Evolutionary conservation across 2,113 vertebrate species (phyloP), one percentile per base, ranked within the genome.

Genomic region (Callionymus lyra): DNA sequence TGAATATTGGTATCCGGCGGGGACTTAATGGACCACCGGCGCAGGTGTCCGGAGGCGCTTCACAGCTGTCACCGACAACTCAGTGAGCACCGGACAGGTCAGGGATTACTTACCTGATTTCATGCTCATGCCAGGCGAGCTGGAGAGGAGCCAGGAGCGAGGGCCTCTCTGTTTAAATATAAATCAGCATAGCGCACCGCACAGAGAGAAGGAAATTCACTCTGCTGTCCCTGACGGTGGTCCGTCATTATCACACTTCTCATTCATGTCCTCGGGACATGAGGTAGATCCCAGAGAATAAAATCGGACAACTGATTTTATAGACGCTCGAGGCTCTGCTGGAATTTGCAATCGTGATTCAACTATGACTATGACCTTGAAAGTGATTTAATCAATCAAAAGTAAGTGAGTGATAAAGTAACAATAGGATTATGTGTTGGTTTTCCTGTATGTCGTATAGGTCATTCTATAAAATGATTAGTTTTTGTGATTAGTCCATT

Each of bases 101-200:
- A 50, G 27, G 45, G 45, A 74, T 68, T 54, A 61, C 68, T 72
- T 53, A 74, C 68, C 57, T 51, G 31, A 43, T 44, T 65, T 59
- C 51, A 75, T 59, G 77, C 66, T 75, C 40, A 52, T 56, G 56
- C 39, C 43, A 45, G 53, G 44, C 18, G 43, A 48, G 43, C 34
- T 34, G 46, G 34, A 60, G 53, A 10, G 2, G 41, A 38, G 52
- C 39, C 5, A 5, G 10, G 9, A 33, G 32, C 53, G 43, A 21
- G 17, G 16, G 48, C 54, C 55, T 13, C 16, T n/a, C 16, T 19
- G 41, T 50, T 65, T 41, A 34, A 27, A 17, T 38, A 31, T 51
- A 70, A 76, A 72, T 69, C 45, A 38, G 9, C 16, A 27, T 27
- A 19, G 34, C 2, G 43, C 39, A 47, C 59, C 51, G 53, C 48